Base-by-base conservation (phyloP, 2,888 invertebrate species). In the Deroplatys truncata region DNA sequence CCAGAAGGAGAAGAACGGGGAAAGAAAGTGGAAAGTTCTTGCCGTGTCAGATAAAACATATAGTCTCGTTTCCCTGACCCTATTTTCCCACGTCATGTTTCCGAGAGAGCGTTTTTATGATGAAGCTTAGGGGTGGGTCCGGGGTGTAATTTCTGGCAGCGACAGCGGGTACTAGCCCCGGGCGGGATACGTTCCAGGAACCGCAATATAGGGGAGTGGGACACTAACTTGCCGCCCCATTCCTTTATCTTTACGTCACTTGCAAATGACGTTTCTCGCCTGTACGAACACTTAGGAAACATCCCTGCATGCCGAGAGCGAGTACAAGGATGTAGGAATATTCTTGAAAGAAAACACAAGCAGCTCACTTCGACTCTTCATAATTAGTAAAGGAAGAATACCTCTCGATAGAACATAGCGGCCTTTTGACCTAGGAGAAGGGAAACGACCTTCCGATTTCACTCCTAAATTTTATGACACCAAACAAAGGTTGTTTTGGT, bases 31-130 rank as follows among this genome's bases (percentile, higher is more conserved):
- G 84, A 35, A 85, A 85, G 49, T 85, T 72, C 29, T 82, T 16
- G 86, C 15, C 86, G 31, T 83, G 87, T 87, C 86, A 87, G 43
- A 87, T 87, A 87, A 87, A 35, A 87, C 83, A 86, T 82, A 72
- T 72, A 72, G 56, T 20, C 56, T 72, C 56, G 56, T 72, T 72
- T 72, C 56, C 20, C 56, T 29, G 87, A 87, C 87, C 82, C 87
- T 83, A 87, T 87, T 72, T 72, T 86, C 82, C 83, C 87, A 83
- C 83, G 87, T 87, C 87, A 83, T 82, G 87, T 87, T 35, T 10
- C 87, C 87, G 56, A 56, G 56, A 82, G 82, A 82, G 87, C 82
- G 87, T 83, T 87, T 87, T 87, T 87, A 87, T 87, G 83, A 87
- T 87, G 83, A 87, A 87, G 87, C 43, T 86, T 83, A 72, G 56